Evolutionary conservation across 2,113 vertebrate genomes (phyloP), one percentile per base, ranked within the genome.

Genomic region (Crypturellus undulatus): DNA sequence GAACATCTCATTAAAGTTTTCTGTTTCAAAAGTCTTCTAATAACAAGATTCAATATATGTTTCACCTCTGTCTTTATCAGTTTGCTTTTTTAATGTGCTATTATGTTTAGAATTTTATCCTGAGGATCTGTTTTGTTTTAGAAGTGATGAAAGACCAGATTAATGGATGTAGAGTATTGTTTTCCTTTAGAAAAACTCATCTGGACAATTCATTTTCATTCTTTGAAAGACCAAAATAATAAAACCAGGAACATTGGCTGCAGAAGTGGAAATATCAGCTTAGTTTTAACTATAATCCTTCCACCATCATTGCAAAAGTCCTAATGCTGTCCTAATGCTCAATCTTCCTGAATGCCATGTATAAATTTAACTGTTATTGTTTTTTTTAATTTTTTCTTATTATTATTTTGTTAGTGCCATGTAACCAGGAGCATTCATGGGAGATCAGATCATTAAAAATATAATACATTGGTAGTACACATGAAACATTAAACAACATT

Each of bases 191-290:
- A 22, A 54, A 79, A 32, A 32, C n/a, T 63, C 12, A 34, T 93
- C 93, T 95, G 89, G 30, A 28, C 43, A 92, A 91, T 67, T n/a
- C 71, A 92, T 97, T 96, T 95, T 77, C 76, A 71, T 94, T 94
- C 79, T 91, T 88, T 80, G 36, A 42, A 92, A 88, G 60, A 45
- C 84, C 76, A 43, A 71, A 75, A 88, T 87, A 94, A 92, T 86
- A 85, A 95, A 93, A 80, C 64, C 42, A 90, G 60, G 56, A 85
- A 52, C 32, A 15, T 47, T 91, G 91, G 81, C 91, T 78, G 56
- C 56, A 78, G 60, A 78, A 94, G 24, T 70, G 60, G 82, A 94
- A 96, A 92, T 75, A 80, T 12, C 60, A 75, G 47, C 91, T 95
- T 90, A 60, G 56, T 68, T 95, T 91, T 85, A 64, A 68, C 82